Evolutionary conservation across 2,797 vertebrate species (phyloP).

Genomic region (Urosaurus nigricauda): DNA sequence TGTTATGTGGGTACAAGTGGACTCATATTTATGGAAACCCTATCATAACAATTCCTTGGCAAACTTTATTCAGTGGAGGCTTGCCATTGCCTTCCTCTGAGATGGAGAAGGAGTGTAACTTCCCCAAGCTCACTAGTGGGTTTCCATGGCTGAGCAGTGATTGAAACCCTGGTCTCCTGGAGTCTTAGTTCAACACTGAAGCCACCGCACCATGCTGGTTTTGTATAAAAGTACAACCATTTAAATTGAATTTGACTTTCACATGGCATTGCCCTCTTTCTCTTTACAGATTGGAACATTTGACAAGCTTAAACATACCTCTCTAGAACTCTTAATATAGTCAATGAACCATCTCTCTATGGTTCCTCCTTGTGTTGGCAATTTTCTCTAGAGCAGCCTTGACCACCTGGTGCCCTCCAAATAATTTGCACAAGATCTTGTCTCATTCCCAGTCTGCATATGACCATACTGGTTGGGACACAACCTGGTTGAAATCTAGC

Average conservation of each 20-base stretch:
- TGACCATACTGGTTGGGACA: neutral
- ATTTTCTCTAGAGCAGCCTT: neutral
- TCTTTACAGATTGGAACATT: neutral
- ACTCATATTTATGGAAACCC: too few species aligned
- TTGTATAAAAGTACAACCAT: neutral
- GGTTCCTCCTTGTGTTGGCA: neutral
- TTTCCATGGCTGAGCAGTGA: too few species aligned
- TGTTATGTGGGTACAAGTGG: too few species aligned
- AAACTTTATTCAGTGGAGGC: too few species aligned
- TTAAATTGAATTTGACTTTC: neutral
- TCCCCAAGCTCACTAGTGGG: too few species aligned
- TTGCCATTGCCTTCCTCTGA: too few species aligned
- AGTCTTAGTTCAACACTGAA: too few species aligned
- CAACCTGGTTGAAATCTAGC: neutral
- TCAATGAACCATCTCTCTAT: neutral
- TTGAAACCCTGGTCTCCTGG: too few species aligned
- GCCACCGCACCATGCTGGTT: too few species aligned
- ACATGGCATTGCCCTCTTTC: neutral
- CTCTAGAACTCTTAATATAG: conserved; percentile 12
- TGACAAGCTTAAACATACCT: neutral
- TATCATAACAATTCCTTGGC: too few species aligned
- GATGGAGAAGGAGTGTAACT: too few species aligned
- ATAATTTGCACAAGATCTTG: neutral
- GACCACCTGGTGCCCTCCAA: neutral
- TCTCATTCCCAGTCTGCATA: neutral